phyloP scores from a whole-genome alignment of 2,113 vertebrate species.

The Meriones unguiculatus region DNA sequence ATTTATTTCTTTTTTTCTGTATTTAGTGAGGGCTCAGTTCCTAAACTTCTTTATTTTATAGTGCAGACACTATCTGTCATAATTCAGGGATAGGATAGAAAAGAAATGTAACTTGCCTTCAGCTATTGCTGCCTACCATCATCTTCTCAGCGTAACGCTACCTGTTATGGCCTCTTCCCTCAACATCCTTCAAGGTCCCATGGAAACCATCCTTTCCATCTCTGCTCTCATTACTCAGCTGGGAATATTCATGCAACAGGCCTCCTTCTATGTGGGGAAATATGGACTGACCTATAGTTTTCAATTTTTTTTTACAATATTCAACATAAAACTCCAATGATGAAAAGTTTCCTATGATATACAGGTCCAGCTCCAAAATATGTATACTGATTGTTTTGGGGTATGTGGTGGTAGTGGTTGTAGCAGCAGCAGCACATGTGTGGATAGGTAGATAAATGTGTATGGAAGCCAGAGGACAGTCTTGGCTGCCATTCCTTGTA shows the following conservation, averaged over 20 bases:
- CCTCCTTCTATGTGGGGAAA: background rate
- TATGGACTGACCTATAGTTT: background rate
- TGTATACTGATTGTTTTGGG: background rate
- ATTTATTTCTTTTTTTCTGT: background rate
- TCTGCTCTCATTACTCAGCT: background rate
- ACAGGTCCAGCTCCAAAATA: background rate
- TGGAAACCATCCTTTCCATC: background rate
- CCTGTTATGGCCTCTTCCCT: background rate
- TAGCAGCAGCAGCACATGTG: background rate
- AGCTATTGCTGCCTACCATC: background rate
- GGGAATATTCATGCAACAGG: background rate
- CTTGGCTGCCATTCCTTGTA: background rate
- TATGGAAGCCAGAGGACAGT: background rate
- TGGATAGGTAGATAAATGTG: background rate
- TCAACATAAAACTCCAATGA: background rate
- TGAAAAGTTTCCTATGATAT: rapidly evolving
- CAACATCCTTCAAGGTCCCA: background rate
- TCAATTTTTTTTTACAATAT: background rate
- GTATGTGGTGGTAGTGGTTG: background rate
- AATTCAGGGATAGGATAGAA: background rate
- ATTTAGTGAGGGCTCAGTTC: background rate
- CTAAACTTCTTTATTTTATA: constrained; percentile 7
- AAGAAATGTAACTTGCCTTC: background rate
- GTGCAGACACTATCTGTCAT: background rate
- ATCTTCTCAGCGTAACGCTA: background rate